A percentile compares a stretch with the other conserved stretches of the same genome.
Evolutionary conservation across 2,113 vertebrate genomes (phyloP).

Genomic region (Elanus axillaris): DNA sequence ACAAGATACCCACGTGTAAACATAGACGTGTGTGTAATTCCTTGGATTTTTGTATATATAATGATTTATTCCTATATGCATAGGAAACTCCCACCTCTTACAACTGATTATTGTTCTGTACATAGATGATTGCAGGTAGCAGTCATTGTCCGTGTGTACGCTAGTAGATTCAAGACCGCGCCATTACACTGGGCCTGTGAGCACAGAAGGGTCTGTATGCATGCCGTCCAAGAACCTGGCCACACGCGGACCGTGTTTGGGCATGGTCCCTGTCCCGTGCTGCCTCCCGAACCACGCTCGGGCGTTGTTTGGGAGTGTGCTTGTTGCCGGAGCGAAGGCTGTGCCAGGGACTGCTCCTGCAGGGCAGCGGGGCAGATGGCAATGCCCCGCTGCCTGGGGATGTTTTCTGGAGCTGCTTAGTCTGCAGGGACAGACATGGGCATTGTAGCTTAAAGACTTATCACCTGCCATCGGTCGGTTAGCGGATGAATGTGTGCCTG

Average conservation of each 20-base stretch:
- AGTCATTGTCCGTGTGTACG: accelerated
- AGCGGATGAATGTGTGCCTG: background rate
- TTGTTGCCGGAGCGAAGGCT: background rate
- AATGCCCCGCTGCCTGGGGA: background rate
- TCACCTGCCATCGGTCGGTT: accelerated
- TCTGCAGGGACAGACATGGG: accelerated
- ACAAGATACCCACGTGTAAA: background rate
- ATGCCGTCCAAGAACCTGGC: background rate
- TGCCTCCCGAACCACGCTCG: background rate
- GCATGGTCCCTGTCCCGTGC: accelerated
- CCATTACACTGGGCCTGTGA: accelerated
- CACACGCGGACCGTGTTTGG: background rate
- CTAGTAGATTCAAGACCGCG: accelerated
- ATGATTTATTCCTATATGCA: background rate
- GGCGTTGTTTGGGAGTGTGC: accelerated
- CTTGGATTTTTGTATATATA: background rate
- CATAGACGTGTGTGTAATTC: too few relatives aligned
- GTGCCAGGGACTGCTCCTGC: background rate
- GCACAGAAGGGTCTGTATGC: background rate
- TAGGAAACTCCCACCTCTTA: background rate
- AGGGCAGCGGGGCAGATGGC: accelerated
- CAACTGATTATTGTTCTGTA: background rate
- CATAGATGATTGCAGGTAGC: background rate
- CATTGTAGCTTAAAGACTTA: too few relatives aligned
- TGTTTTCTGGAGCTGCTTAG: background rate